Evolutionary conservation across 2,888 invertebrate genomes (phyloP).

Genomic region (Temnothorax rugatulus): DNA sequence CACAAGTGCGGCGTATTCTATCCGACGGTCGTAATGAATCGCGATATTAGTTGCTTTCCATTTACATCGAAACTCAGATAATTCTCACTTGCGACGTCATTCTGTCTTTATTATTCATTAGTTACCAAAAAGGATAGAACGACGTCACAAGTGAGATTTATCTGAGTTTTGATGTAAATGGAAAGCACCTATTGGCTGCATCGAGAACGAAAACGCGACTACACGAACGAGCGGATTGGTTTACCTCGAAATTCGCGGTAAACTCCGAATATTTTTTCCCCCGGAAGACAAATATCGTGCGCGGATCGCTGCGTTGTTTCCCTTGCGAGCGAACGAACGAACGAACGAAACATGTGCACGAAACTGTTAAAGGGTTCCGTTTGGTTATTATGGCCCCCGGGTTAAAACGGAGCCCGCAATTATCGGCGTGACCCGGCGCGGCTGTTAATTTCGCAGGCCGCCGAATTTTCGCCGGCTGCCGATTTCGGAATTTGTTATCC

Average conservation of each 20-base stretch:
- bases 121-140: too few species aligned
- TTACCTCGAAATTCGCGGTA: slow-evolving; percentile 18
- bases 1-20: background rate
- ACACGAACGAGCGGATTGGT: slow-evolving; percentile 5
- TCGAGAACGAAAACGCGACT: slow-evolving; percentile 6
- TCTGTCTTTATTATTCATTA: too few species aligned
- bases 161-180: too few species aligned
- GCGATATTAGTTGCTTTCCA: too few species aligned
- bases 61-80: too few species aligned
- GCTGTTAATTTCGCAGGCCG: slow-evolving; percentile 46
- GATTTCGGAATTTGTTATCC: slow-evolving; percentile 50
- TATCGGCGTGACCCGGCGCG: slow-evolving; percentile 29
- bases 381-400: slow-evolving; percentile 35
- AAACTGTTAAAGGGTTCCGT: slow-evolving; percentile 37
- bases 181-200: too few species aligned
- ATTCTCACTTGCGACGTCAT: too few species aligned
- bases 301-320: slow-evolving; percentile 37
- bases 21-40: background rate
- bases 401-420: slow-evolving; percentile 39
- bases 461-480: slow-evolving; percentile 41
- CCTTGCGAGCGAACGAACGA: slow-evolving; percentile 9
- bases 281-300: slow-evolving; percentile 37
- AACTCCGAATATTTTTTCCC: slow-evolving; percentile 45
- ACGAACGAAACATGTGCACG: slow-evolving; percentile 26
- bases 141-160: too few species aligned